phyloP scores from a whole-genome alignment of 2,113 vertebrate genomes.

The Catharus bicknelli region DNA sequence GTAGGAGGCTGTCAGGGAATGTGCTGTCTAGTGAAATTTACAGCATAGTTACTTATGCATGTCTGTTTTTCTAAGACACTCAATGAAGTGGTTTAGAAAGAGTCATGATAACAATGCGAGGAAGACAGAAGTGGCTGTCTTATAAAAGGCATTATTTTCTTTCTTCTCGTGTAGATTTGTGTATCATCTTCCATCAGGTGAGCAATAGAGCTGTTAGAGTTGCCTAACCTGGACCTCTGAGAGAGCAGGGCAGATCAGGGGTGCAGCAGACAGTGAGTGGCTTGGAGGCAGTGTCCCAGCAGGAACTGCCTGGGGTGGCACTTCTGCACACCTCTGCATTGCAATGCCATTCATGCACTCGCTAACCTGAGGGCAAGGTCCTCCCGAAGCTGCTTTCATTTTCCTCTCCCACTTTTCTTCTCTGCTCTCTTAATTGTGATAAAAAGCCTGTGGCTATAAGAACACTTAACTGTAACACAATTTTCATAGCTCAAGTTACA shows the following conservation, averaged over 20 bases:
- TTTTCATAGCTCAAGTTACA: slow-evolving; percentile 66
- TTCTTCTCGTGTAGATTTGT: not conserved
- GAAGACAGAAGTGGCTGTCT: not conserved
- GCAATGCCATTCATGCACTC: not conserved
- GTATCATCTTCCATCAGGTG: not conserved
- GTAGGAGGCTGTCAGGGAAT: not conserved
- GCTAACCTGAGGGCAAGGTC: not conserved
- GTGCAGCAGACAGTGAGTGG: not conserved
- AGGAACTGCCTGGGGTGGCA: not conserved
- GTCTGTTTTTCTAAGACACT: not conserved
- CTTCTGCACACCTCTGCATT: not conserved
- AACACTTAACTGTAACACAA: slow-evolving; percentile 43
- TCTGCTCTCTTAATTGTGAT: slow-evolving; percentile 25
- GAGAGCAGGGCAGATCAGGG: not conserved
- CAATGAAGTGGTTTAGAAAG: not conserved
- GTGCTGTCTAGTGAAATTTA: not conserved
- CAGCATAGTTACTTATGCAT: rapidly evolving
- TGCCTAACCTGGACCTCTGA: not conserved
- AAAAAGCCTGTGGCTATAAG: slow-evolving; percentile 52
- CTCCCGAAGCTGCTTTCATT: not conserved
- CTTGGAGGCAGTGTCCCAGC: not conserved
- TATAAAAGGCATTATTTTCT: not conserved
- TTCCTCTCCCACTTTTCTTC: not conserved
- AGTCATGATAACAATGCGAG: not conserved
- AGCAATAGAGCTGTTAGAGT: not conserved